Conservation (phyloP, 2,797 vertebrate species). For the Hemibagrus guttatus region DNA sequence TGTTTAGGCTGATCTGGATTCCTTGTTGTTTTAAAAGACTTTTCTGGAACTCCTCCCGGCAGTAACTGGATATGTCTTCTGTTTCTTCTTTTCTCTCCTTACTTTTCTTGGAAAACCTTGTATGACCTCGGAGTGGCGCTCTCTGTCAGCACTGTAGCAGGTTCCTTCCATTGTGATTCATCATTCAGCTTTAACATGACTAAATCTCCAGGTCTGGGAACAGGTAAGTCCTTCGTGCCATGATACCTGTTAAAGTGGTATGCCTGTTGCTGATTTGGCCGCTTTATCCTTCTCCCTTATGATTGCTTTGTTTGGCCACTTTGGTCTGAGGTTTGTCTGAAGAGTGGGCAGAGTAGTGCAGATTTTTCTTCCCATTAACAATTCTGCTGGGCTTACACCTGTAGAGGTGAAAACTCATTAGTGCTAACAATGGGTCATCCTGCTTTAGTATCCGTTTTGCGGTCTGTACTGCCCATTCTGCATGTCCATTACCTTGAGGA, state of each 20-base stretch:
- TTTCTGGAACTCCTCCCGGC: not conserved
- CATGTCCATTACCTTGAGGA: constrained; percentile 38
- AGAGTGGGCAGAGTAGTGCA: not conserved
- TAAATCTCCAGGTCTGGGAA: not conserved
- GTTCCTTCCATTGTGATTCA: not conserved
- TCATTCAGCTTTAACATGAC: not conserved
- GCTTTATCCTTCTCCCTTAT: not conserved
- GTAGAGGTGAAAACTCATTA: constrained; percentile 35
- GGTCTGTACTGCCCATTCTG: constrained; percentile 27
- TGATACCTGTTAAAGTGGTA: not conserved
- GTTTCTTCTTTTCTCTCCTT: not conserved
- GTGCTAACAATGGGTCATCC: constrained; percentile 26
- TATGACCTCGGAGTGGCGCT: not conserved
- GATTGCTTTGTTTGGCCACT: not conserved
- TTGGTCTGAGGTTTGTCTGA: not conserved
- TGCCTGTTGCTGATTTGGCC: not conserved
- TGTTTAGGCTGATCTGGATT: no score
- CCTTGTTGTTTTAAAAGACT: no score
- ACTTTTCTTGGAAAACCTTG: not conserved
- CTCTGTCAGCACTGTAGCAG: not conserved
- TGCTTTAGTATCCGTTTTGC: constrained; percentile 39
- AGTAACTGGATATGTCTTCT: not conserved
- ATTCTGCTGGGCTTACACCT: constrained; percentile 19
- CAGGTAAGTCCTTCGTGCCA: not conserved
- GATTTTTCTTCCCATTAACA: not conserved